phyloP scores from a whole-genome alignment of 2,888 invertebrate species.

The Altica lythri region DNA sequence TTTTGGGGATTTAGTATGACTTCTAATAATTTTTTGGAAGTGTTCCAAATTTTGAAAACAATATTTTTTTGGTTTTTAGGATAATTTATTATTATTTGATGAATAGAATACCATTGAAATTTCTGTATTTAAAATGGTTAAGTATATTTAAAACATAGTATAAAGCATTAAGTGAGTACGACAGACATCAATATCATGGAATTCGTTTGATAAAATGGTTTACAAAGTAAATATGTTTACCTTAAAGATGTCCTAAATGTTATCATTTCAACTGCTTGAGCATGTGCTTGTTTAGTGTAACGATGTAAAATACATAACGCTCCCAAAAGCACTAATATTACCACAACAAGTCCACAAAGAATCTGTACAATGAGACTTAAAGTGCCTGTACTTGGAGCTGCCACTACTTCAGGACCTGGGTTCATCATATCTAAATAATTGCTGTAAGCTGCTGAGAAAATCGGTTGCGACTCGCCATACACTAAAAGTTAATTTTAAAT shows the following conservation, averaged over 20 bases:
- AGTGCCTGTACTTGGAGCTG: slow-evolving; percentile 55
- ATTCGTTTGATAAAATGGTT: no score
- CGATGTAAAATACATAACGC: slow-evolving; percentile 69
- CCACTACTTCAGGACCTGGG: slow-evolving; percentile 65
- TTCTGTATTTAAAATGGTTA: no score
- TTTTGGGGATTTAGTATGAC: no score
- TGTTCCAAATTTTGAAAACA: no score
- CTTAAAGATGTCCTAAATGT: slow-evolving; percentile 70
- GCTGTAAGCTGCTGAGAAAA: slow-evolving; percentile 70
- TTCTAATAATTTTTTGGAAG: no score
- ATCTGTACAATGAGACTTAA: slow-evolving; percentile 72
- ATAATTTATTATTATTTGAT: no score
- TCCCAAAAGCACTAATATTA: slow-evolving; percentile 65
- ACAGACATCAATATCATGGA: no score
- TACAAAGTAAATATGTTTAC: slow-evolving; percentile 55
- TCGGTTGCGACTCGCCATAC: slow-evolving; percentile 54
- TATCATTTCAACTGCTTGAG: slow-evolving; percentile 70
- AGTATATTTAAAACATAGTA: no score
- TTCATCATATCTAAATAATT: slow-evolving; percentile 74
- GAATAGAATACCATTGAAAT: no score
- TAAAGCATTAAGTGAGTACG: no score
- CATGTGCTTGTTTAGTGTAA: slow-evolving; percentile 68
- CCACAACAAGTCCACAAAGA: slow-evolving; percentile 65
- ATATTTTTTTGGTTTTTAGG: no score
- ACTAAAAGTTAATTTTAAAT: slow-evolving; percentile 54